phyloP scores from a whole-genome alignment of 2,113 vertebrate genomes.

The Labeo rohita region DNA sequence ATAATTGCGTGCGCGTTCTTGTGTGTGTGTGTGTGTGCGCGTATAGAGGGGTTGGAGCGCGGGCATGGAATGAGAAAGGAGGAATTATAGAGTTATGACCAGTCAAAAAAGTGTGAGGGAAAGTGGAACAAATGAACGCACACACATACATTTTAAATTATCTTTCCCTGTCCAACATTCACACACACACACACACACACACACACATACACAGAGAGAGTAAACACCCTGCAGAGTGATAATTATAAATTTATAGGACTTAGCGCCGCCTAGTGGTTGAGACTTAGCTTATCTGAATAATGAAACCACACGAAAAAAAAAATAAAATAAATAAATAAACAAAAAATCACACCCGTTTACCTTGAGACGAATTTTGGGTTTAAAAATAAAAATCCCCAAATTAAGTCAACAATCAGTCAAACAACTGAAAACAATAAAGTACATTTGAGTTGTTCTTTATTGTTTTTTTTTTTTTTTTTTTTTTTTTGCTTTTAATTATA shows the following conservation, averaged over 20 bases:
- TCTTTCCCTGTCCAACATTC: neutral
- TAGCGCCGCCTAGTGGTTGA: slow-evolving; percentile 46
- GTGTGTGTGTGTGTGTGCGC: neutral
- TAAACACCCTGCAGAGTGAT: neutral
- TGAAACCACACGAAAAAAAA: neutral
- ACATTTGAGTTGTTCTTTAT: neutral
- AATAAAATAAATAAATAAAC: neutral
- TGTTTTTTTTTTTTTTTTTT: neutral
- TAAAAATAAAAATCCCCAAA: neutral
- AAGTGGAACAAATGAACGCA: slow-evolving; percentile 8
- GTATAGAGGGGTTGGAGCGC: neutral
- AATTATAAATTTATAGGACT: slow-evolving; percentile 19
- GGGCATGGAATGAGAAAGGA: neutral
- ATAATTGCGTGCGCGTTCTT: slow-evolving; percentile 33
- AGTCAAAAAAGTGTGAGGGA: slow-evolving; percentile 8
- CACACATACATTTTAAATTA: slow-evolving; percentile 9
- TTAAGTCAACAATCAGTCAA: neutral
- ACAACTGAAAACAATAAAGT: neutral
- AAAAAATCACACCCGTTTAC: neutral
- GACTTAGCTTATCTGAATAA: slow-evolving; percentile 5
- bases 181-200: neutral
- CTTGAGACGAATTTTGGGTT: neutral
- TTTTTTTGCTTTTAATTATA: neutral
- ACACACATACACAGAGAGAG: neutral
- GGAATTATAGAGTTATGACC: slow-evolving; percentile 16